A percentile compares a stretch with the other conserved stretches of the same genome.
These are phyloP conservation scores for Heliconius hermathena DNA, from an alignment of 1,140 invertebrate genomes.

Conservation along the genomic window DNA sequence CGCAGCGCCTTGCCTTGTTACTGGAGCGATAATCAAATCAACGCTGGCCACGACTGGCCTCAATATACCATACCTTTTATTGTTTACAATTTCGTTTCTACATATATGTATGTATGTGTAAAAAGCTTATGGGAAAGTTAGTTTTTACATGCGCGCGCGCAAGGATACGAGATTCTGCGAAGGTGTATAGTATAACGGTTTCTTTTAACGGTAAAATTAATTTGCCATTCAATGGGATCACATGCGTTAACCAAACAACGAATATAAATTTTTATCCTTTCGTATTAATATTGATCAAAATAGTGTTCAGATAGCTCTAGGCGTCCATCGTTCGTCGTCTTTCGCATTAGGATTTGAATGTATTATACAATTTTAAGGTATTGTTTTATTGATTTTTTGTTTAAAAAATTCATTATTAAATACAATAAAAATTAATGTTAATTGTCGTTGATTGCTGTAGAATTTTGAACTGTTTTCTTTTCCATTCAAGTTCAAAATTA, in stretches of 20 bases:
- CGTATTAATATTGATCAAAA: neutral
- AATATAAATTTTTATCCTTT: conserved; percentile 58
- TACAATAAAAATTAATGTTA: no score
- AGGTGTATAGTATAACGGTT: conserved; percentile 62
- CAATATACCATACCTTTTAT: neutral
- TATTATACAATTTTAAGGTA: no score
- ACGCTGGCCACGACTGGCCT: no score
- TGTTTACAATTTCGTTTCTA: neutral
- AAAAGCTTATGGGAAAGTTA: neutral
- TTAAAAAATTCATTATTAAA: no score
- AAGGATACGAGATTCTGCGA: conserved; percentile 59
- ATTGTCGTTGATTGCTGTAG: no score
- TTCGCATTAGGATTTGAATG: no score
- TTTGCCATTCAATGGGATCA: conserved; percentile 68
- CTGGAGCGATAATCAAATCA: no score
- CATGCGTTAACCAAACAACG: conserved; percentile 55
- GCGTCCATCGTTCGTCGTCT: neutral
- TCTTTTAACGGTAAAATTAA: conserved; percentile 65
- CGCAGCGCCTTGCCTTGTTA: no score
- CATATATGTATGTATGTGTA: neutral
- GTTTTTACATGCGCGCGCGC: neutral
- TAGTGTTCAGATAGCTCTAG: neutral
- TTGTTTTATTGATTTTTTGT: no score
- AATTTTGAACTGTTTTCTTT: no score
- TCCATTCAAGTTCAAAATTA: no score